Conservation (phyloP, 2,797 vertebrate species). For the Coranthus polyacanthus region DNA sequence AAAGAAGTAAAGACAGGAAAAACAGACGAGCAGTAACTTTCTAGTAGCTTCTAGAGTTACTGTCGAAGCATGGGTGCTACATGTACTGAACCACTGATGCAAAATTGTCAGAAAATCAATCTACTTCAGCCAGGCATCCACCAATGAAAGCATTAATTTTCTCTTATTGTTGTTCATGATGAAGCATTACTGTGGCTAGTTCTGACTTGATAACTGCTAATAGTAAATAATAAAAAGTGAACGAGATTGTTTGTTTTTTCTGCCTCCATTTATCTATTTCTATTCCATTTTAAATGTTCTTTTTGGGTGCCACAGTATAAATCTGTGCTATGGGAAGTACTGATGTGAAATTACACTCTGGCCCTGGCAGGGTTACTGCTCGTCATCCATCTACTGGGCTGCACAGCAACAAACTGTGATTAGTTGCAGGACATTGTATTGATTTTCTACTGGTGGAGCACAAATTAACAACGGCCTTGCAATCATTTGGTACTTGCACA, state of each 20-base stretch:
- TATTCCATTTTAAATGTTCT: slow-evolving; percentile 2
- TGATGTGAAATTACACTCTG: slow-evolving; percentile 48
- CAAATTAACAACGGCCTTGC: slow-evolving; percentile 56
- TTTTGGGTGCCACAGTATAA: slow-evolving; percentile 24
- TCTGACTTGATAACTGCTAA: no score
- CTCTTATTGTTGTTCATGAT: slow-evolving; percentile 23
- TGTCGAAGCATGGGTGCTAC: slow-evolving; percentile 22
- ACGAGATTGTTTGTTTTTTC: no score
- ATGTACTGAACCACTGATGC: slow-evolving; percentile 1
- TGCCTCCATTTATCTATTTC: no score
- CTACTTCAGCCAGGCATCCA: slow-evolving; percentile 36
- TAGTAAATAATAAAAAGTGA: no score
- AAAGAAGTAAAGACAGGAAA: slow-evolving; percentile 17
- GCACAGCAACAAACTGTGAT: slow-evolving; percentile 52
- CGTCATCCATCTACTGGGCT: slow-evolving; percentile 45
- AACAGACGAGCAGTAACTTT: slow-evolving; percentile 22
- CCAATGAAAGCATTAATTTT: slow-evolving; percentile 13
- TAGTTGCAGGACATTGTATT: slow-evolving; percentile 62
- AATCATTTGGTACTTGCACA: slow-evolving; percentile 48
- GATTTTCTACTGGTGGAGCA: slow-evolving; percentile 65
- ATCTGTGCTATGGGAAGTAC: slow-evolving; percentile 19
- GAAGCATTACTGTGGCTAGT: no score
- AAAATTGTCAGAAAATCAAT: slow-evolving; percentile 33
- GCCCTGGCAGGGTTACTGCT: slow-evolving; percentile 42
- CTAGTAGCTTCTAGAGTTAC: slow-evolving; percentile 6